Base-by-base conservation (phyloP, 2,797 vertebrate genomes). In the Botia kubotai region DNA sequence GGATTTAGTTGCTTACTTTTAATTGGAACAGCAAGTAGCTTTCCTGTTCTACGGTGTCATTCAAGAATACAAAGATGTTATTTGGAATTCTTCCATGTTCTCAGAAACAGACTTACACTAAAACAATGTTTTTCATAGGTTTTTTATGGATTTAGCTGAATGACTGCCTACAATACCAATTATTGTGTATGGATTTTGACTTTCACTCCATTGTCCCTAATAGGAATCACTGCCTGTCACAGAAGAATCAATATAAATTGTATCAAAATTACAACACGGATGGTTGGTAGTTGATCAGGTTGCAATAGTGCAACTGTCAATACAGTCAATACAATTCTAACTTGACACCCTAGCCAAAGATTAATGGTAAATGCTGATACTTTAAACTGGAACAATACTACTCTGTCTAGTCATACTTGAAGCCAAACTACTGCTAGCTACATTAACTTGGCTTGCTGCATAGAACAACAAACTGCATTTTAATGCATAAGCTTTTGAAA, bases 301-400 rank as follows among this genome's bases (percentile, higher is more conserved):
- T 67, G 43, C 53, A 79, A 79, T 75, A 66, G 50, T 57, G 55
- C 14, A 50, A 26, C n/a, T 36, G 71, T 75, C 75, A 14, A 75
- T 79, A 79, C 67, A 52, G n/a, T n/a, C n/a, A n/a, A n/a, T n/a
- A n/a, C 68, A 84, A 70, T 83, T 57, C 29, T 71, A 77, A 33
- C 82, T 17, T 33, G 50, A 84, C 75, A 58, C 36, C 29, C 39
- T 7, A 53, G 55, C 36, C 23, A 50, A 29, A 21, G 36, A 86
- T 86, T 77, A 75, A 77, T 79, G 39, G 43, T 19, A 77, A 74
- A 77, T 62, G 26, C 82, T 75, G 57, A 72, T 26, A 72, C 57
- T 12, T 19, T 75, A 55, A 26, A 39, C 58, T 46, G 21, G 26
- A 57, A 70, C 26, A n/a, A 57, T 60, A 57, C 68, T 65, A 17